Evolutionary conservation across 2,797 vertebrate species (phyloP).

Genomic region (Loris lydekkerianus): DNA sequence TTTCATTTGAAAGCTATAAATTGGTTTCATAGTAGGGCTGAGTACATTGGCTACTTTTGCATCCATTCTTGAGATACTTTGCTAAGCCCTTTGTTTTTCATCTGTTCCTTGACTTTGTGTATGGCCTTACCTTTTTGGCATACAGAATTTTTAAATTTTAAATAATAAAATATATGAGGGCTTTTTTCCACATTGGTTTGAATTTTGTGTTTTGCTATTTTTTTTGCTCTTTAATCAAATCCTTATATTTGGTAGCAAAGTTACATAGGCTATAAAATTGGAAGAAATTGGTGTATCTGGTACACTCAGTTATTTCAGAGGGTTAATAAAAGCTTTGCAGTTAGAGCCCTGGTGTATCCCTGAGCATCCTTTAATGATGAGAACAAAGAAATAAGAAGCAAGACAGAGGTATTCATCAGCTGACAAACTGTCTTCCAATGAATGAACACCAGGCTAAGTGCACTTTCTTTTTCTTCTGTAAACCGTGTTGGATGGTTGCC

Average conservation of each 20-base stretch:
- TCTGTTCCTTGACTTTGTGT: background rate
- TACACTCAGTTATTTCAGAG: background rate
- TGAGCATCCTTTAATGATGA: background rate
- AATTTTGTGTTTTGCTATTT: background rate
- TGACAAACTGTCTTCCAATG: background rate
- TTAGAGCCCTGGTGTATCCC: background rate
- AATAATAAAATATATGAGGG: background rate
- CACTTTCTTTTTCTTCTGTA: background rate
- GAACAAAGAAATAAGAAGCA: conserved; percentile 33
- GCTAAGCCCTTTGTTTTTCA: background rate
- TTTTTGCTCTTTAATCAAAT: conserved; percentile 36
- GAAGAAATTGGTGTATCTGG: background rate
- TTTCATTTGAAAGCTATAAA: too few relatives aligned
- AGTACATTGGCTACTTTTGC: too few relatives aligned
- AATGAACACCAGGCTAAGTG: background rate
- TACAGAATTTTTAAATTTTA: background rate
- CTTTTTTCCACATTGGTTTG: background rate
- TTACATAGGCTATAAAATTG: background rate
- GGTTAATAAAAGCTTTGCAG: background rate
- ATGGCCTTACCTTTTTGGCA: background rate
- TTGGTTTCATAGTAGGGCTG: too few relatives aligned
- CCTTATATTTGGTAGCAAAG: background rate
- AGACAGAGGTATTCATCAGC: conserved; percentile 17
- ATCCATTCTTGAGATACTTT: too few relatives aligned
- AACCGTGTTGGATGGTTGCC: background rate